Evolutionary conservation across 2,113 vertebrate species (phyloP), one percentile per base, ranked within the genome.

Genomic region (Ondatra zibethicus): DNA sequence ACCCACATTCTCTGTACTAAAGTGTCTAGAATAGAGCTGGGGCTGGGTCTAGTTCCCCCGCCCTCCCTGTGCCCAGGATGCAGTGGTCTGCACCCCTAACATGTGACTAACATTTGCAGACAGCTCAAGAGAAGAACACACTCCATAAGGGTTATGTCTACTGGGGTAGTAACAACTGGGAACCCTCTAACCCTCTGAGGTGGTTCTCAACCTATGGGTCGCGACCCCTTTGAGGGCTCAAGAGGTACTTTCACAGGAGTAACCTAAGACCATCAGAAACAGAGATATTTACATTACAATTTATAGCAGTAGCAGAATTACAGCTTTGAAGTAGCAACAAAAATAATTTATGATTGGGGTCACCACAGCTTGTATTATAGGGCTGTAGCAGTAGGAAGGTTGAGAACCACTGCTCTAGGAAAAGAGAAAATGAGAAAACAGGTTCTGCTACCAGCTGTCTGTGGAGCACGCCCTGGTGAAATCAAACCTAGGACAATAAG

Each of bases 101-200:
- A 0, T 58, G 19, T 0, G 19, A 58, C 55, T 1, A 2, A 0
- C 19, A 58, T 58, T 58, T 58, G 58, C 0, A 58, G 19, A 58
- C 58, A 58, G 19, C 58, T 58, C 58, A 21, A 58, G 58, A 21
- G 58, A 58, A 58, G 58, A 7, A 21, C 0, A 21, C 58, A 58
- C 58, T 58, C 58, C 19, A 7, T 58, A 58, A 58, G 58, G 58
- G 58, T 58, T 58, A 19, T 58, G 58, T 58, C 19, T 21, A 21
- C 19, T 21, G 58, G 58, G 0, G 58, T 58, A 58, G 19, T 58
- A 0, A 58, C 58, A 58, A 0, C 55, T 58, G 19, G 55, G 55
- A 58, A 12, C 25, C n/a, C n/a, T 9, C 25, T 16, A 14, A 58
- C 5, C 55, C 19, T 58, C 55, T 58, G 55, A 13, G 3, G 23